Base-by-base conservation (phyloP, 2,113 vertebrate species). In the Tinamus guttatus region DNA sequence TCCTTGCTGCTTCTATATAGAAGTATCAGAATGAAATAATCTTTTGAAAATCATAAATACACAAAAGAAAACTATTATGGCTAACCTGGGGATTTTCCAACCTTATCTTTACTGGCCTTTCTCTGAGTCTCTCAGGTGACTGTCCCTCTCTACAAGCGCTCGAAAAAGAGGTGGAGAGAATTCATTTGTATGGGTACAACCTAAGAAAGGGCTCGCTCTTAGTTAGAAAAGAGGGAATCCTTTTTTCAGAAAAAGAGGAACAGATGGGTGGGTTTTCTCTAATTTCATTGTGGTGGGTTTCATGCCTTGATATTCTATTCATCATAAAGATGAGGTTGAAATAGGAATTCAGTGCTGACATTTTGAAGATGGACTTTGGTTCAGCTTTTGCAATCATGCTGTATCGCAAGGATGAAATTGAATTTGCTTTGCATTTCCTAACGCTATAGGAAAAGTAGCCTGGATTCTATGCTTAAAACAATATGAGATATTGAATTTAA, bases 31-130 rank as follows among this genome's bases (percentile, higher is more conserved):
- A 69, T 60, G 9, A 41, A 71, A 15, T 13, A 36, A 24, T 65
- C 52, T 45, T 67, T 67, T 85, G 30, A 89, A 94, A 93, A 85
- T 91, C 54, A 67, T 82, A 94, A 76, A 73, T 45, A 75, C 27
- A 63, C 36, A 77, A 52, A 70, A 85, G 40, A 95, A 89, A 80
- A 73, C 9, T 24, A 21, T 77, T 95, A 75, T 65, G 40, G 74
- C 36, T 63, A 43, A 87, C 85, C 32, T 41, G 34, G 62, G 92
- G 17, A 36, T 76, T 93, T 89, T 96, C 82, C 79, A 74, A 64
- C 71, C 68, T 88, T 94, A 85, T 94, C 65, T 94, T 89, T 89
- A 24, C 43, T 96, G 88, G 70, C 62, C 21, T 85, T 94, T 70
- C 27, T 92, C 94, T 78, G 94, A 73, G 70, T 70, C 54, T 89